phyloP scores from a whole-genome alignment of 2,888 invertebrate genomes.

The Amiota mariae region DNA sequence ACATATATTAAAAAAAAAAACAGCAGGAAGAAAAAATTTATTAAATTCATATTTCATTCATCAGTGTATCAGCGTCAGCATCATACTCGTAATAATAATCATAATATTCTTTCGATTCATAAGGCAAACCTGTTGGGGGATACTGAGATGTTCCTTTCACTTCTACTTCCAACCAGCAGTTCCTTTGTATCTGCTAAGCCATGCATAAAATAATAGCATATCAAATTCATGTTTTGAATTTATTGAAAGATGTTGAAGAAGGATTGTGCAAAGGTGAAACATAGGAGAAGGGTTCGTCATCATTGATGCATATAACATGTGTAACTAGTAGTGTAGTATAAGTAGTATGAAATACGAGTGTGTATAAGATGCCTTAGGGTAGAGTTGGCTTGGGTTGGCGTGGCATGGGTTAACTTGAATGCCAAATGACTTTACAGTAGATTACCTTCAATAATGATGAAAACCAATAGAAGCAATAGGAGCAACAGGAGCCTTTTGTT shows the following conservation, averaged over 20 bases:
- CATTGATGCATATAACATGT: not conserved
- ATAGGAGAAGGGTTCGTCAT: too few species aligned
- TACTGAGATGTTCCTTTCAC: conserved; percentile 11
- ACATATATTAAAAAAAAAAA: not conserved
- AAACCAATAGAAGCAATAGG: conserved; percentile 3
- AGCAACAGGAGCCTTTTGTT: not conserved
- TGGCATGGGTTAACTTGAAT: not conserved
- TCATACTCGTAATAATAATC: too few species aligned
- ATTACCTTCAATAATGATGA: conserved; percentile 43
- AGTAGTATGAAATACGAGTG: not conserved
- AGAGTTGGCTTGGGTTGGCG: not conserved
- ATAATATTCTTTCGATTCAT: conserved; percentile 2
- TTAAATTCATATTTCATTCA: conserved; percentile 40
- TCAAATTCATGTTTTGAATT: not conserved
- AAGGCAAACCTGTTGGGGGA: conserved; percentile 26
- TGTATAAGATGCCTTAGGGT: not conserved
- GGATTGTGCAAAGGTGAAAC: too few species aligned
- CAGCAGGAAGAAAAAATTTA: too few species aligned
- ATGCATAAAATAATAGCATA: conserved; percentile 38
- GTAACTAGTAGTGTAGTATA: too few species aligned
- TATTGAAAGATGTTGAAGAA: not conserved
- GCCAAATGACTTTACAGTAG: conserved; percentile 55
- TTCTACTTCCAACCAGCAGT: too few species aligned
- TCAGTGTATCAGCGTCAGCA: not conserved
- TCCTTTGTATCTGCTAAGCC: not conserved